Base-by-base conservation (phyloP, 2,113 vertebrate species). In the Kryptolebias marmoratus region DNA sequence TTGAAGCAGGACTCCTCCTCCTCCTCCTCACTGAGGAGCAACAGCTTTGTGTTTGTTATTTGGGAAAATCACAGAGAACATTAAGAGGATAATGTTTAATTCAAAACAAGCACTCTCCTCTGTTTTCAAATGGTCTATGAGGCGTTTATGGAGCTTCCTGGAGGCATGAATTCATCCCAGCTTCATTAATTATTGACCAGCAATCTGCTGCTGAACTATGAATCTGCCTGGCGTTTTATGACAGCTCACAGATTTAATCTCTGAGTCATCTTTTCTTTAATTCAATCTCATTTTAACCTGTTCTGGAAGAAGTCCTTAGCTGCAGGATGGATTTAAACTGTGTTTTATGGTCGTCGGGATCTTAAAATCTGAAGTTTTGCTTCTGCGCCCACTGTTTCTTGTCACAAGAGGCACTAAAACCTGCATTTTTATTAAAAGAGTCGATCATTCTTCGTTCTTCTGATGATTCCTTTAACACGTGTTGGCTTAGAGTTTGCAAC, bases 131-230 rank as follows among this genome's bases (percentile, higher is more conserved):
- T 22, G 59, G 11, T 83, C 85, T 80, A 75, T 74, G 80, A 73
- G 76, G 65, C 81, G 11, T 86, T 87, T 80, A 87, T 87, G 81
- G 75, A 66, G 70, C 82, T 86, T 80, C 76, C 82, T 64, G 64
- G 44, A 71, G 80, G 68, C 88, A 45, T 81, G 79, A 79, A 82
- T 77, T 77, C 71, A 78, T 87, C 73, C 64, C 42, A 3, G 28
- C 64, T 57, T 77, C 87, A 90, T 93, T 75, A 92, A 92, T 93
- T 75, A 92, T 93, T 93, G 73, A 93, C 73, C 53, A 71, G 28
- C 88, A 92, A 84, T 88, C 87, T 91, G 91, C 73, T 88, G 79
- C 75, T 80, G 13, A 56, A 48, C 45, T 48, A n/a, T 64, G 74
- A 77, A 65, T 64, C 47, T 74, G 58, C 22, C 18, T 31, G 64